These are phyloP conservation scores for Caenorhabditis briggsae DNA, from an alignment of 1,140 invertebrate species.

Conservation along the genomic window DNA sequence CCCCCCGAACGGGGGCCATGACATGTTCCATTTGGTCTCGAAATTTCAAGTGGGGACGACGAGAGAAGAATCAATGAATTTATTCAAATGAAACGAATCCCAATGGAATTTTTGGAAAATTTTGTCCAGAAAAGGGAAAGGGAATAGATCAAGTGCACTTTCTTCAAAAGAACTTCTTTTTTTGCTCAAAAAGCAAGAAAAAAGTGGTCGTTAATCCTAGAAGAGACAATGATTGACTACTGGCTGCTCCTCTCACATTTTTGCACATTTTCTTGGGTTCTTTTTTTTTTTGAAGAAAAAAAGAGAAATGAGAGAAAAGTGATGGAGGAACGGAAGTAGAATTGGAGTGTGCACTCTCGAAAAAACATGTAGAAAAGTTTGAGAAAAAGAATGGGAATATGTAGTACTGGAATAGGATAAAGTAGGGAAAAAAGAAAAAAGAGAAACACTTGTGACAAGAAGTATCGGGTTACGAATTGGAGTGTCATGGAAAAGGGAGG, in stretches of 20 bases:
- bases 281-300: neutral
- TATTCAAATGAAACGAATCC: slow-evolving; percentile 28
- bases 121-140: no score
- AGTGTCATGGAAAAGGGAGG: neutral
- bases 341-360: neutral
- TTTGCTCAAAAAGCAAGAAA: neutral
- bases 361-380: slow-evolving; percentile 33
- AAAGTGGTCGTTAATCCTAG: slow-evolving; percentile 53
- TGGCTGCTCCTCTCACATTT: slow-evolving; percentile 40
- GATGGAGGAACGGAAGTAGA: slow-evolving; percentile 47
- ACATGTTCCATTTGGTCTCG: slow-evolving; percentile 2
- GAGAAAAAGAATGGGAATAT: neutral
- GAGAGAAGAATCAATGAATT: slow-evolving; percentile 21
- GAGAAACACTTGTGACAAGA: slow-evolving; percentile 54
- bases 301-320: slow-evolving; percentile 39
- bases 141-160: slow-evolving; percentile 42
- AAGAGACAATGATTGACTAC: slow-evolving; percentile 51
- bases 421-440: slow-evolving; percentile 1
- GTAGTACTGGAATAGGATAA: no score
- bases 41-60: slow-evolving; percentile 17
- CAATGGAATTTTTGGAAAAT: neutral
- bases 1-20: slow-evolving; percentile 16
- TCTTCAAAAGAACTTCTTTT: slow-evolving; percentile 33
- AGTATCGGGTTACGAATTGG: slow-evolving; percentile 53
- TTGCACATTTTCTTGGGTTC: slow-evolving; percentile 39